Evolutionary conservation across 2,113 vertebrate species (phyloP), one percentile per base, ranked within the genome.

Genomic region (Petaurus breviceps): DNA sequence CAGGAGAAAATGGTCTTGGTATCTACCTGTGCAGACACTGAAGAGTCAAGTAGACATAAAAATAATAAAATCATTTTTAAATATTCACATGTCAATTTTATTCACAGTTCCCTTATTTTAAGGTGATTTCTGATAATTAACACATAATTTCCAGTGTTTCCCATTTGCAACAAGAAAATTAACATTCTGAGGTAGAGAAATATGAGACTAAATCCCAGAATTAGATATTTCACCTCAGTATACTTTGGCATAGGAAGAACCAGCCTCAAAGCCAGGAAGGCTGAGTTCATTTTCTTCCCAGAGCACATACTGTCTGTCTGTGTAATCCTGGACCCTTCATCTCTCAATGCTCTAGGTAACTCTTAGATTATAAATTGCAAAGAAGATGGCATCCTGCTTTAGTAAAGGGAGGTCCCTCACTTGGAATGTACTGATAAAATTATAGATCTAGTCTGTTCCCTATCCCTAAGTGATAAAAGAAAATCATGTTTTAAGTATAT

Each of bases 1-100:
- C 98, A 98, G 47, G 0, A 0, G 50, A 99, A 93, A 24, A 47
- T 14, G 50, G 2, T 0, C 4, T 47, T 97, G 31, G 4, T 2
- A 2, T 90, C 93, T 52, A 94, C 24, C 0, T 0, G 9, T 1
- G 0, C 51, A 68, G 9, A 3, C 91, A 2, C 1, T 0, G 0
- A n/a, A 0, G 0, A 0, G 0, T 46, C 8, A 24, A 0, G 98
- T 98, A 92, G 51, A 95, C 26, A 50, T 51, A 89, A 68, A 46
- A 96, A 84, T 25, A 46, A 37, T 52, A 94, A 22, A 1, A 96
- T 3, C 6, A 84, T 43, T 84, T 43, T 43, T 23, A 43, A 68
- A 84, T 84, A 84, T 43, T 1, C n/a, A 43, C n/a, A 43, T 8
- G 6, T n/a, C 37, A 43, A 84, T 68, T 68, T 68, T 16, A 68